Percentiles rank a stretch among this genome's conserved stretches.
Evolutionary conservation across 2,113 vertebrate species (phyloP).

Genomic region (Nothobranchius kuhntae): DNA sequence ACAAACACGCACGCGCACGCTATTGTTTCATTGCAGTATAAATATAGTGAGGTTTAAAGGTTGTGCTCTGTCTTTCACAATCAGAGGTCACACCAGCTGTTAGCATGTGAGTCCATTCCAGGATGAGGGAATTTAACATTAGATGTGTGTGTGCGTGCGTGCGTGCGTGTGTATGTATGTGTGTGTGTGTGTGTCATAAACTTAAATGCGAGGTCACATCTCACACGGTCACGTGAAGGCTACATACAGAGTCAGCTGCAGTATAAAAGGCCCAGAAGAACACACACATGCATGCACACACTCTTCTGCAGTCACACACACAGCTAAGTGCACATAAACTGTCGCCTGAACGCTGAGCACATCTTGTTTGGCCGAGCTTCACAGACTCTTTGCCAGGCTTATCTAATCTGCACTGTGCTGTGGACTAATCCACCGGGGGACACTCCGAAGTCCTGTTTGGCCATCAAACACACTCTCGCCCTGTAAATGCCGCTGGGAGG

Average conservation of each 20-base stretch:
- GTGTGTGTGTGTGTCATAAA: background rate
- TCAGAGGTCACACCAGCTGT: constrained; percentile 38
- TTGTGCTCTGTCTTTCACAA: constrained; percentile 7
- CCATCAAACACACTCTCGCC: constrained; percentile 25
- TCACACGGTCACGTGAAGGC: constrained; percentile 27
- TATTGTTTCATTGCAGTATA: background rate
- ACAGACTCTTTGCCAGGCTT: constrained; percentile 14
- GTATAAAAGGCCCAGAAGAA: constrained; percentile 5
- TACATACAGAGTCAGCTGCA: constrained; percentile 15
- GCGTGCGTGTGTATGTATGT: constrained; percentile 4
- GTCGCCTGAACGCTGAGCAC: constrained; percentile 1
- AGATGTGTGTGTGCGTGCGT: constrained; percentile 17
- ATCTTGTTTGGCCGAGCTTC: constrained; percentile 22
- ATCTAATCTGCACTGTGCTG: constrained; percentile 43
- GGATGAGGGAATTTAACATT: constrained; percentile 32
- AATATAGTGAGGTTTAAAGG: background rate
- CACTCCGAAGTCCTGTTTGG: constrained; percentile 28
- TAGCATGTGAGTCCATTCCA: constrained; percentile 25
- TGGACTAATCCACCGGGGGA: constrained; percentile 7
- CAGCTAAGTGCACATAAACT: constrained; percentile 11
- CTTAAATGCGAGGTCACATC: constrained; percentile 43
- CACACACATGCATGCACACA: background rate
- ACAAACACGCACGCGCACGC: too few species aligned
- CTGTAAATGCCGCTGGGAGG: background rate
- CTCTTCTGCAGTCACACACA: background rate